Conservation (phyloP, 2,888 invertebrate genomes). For the Xestia ashworthii region DNA sequence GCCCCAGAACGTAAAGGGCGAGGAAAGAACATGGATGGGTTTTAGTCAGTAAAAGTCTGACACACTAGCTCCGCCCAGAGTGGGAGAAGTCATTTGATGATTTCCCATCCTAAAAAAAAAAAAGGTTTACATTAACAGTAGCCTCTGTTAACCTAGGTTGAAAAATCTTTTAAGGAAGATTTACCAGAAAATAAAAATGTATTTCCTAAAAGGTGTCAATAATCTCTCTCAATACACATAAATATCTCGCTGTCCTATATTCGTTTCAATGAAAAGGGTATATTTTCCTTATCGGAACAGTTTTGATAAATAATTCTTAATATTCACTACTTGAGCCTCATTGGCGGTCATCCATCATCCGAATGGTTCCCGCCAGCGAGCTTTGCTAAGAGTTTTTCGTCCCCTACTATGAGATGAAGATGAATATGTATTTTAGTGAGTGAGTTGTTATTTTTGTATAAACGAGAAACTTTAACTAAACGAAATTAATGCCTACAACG, state of each 20-base stretch:
- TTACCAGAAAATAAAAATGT: neutral
- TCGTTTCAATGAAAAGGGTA: slow-evolving; percentile 58
- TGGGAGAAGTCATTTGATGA: no score
- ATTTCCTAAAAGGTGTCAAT: slow-evolving; percentile 4
- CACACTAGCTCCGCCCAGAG: no score
- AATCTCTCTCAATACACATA: slow-evolving; percentile 21
- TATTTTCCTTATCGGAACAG: slow-evolving; percentile 70
- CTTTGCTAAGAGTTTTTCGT: slow-evolving; percentile 65
- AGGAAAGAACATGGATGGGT: no score
- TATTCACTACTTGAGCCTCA: slow-evolving; percentile 78
- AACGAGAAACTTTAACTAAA: neutral
- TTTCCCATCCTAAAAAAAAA: no score
- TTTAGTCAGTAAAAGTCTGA: no score
- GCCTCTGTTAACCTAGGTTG: no score
- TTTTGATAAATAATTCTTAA: slow-evolving; percentile 78
- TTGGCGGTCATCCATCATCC: slow-evolving; percentile 80
- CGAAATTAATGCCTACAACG: neutral
- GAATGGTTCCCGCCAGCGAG: slow-evolving; percentile 67
- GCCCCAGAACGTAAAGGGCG: no score
- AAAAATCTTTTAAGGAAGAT: neutral
- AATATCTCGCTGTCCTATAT: slow-evolving; percentile 47
- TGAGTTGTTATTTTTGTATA: slow-evolving; percentile 14
- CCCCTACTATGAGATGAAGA: slow-evolving; percentile 58
- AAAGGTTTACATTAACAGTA: no score
- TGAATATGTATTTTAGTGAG: neutral